Base-by-base conservation (phyloP, 2,888 invertebrate genomes). In the Lobophora halterata region DNA sequence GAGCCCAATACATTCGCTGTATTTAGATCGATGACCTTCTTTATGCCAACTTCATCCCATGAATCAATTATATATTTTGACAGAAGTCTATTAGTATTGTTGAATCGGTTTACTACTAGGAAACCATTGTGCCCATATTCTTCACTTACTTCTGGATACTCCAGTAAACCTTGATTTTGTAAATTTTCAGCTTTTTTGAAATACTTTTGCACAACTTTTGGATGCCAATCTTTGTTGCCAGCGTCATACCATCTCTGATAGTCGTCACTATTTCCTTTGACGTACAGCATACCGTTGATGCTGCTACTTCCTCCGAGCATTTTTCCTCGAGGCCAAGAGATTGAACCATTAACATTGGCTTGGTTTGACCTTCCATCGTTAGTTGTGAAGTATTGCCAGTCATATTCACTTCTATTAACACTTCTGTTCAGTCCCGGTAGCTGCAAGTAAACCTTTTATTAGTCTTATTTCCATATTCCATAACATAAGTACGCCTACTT, bases 331-430 rank as follows among this genome's bases (percentile, higher is more conserved):
- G 91, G 87, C 91, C 90, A 90, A 2, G 49, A 52, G 4, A 77
- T 67, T 24, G 65, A 46, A 30, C 66, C 60, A 26, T 68, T 61
- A 37, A 63, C 55, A 20, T 75, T 78, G 89, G 93, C 95, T 58
- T 93, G 78, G 65, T 93, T 93, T 0, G 90, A 89, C 25, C 87
- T 90, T 12, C 91, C 91, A 63, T 93, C 91, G 0, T 93, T 93
- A 58, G 93, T 93, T 0, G 94, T 94, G 67, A 92, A 91, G 69
- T 95, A 96, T 62, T 92, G 90, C 95, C 96, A 96, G 67, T 96
- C 95, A 36, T 94, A 76, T 61, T 52, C 34, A 3, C 66, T 81
- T 55, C 90, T 21, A 9, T 14, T 55, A 7, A 73, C 17, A 0
- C 17, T 9, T 10, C 13, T 35, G 7, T 56, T 40, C 5, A 67